These are phyloP conservation scores for Hormaphis cornu DNA, from an alignment of 1,140 invertebrate genomes.

Conservation along the genomic window DNA sequence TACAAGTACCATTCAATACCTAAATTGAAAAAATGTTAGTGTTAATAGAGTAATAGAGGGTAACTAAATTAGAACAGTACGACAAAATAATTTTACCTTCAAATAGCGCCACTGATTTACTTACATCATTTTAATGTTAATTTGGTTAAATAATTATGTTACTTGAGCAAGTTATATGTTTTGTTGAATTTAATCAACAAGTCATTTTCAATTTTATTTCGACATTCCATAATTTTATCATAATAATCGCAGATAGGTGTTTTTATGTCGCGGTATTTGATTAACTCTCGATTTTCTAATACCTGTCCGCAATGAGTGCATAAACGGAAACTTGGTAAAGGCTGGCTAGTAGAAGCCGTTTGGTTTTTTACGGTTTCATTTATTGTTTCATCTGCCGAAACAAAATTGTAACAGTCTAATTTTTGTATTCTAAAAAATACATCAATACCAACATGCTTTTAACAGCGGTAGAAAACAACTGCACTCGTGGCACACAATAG, in stretches of 20 bases:
- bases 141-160: no score
- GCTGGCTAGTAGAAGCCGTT: background rate
- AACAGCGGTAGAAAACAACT: constrained; percentile 76
- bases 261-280: constrained; percentile 12
- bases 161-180: constrained; percentile 10
- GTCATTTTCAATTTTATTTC: constrained; percentile 19
- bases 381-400: constrained; percentile 6
- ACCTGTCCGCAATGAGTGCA: constrained; percentile 15
- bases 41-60: no score
- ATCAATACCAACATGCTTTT: constrained; percentile 75
- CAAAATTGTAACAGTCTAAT: background rate
- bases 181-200: constrained; percentile 7
- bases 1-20: no score
- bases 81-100: no score
- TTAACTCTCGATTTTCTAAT: constrained; percentile 21
- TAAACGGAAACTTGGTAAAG: constrained; percentile 1
- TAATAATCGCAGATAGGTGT: constrained; percentile 7
- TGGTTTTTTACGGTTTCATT: background rate
- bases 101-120: no score
- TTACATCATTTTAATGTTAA: background rate
- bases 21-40: no score
- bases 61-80: no score
- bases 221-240: constrained; percentile 21
- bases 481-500: constrained; percentile 89
- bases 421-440: background rate